Conservation (phyloP, 2,888 invertebrate genomes). For the Achlya flavicornis region DNA sequence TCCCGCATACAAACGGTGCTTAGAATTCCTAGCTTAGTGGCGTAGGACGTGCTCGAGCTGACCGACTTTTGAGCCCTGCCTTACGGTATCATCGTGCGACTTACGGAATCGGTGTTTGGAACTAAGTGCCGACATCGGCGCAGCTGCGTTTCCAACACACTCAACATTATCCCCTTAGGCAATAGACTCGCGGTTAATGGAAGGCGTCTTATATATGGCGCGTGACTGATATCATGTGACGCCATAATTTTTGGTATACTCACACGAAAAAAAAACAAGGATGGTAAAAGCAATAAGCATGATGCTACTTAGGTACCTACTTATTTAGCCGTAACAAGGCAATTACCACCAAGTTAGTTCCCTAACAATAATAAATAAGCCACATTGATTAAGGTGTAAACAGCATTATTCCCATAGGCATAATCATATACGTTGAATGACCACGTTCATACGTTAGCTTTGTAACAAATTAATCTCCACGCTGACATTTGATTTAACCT, state of each 20-base stretch:
- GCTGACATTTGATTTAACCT: neutral
- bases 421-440: neutral
- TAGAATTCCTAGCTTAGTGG: constrained; percentile 42
- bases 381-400: neutral
- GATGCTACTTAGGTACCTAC: neutral
- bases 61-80: constrained; percentile 45
- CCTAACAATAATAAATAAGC: neutral
- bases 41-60: constrained; percentile 52
- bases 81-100: constrained; percentile 40
- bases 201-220: constrained; percentile 31
- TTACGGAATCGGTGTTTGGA: constrained; percentile 42
- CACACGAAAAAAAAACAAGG: no score
- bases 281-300: neutral
- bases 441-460: neutral
- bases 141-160: constrained; percentile 47
- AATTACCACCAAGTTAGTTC: neutral
- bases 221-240: constrained; percentile 21
- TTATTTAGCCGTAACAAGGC: neutral
- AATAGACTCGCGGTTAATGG: constrained; percentile 35
- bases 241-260: neutral
- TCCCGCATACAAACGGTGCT: constrained; percentile 41
- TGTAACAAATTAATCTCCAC: neutral
- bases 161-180: constrained; percentile 33
- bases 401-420: neutral
- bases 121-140: constrained; percentile 49